These are phyloP conservation scores for Catagonus wagneri DNA, from an alignment of 2,113 vertebrate species.

Conservation along the genomic window DNA sequence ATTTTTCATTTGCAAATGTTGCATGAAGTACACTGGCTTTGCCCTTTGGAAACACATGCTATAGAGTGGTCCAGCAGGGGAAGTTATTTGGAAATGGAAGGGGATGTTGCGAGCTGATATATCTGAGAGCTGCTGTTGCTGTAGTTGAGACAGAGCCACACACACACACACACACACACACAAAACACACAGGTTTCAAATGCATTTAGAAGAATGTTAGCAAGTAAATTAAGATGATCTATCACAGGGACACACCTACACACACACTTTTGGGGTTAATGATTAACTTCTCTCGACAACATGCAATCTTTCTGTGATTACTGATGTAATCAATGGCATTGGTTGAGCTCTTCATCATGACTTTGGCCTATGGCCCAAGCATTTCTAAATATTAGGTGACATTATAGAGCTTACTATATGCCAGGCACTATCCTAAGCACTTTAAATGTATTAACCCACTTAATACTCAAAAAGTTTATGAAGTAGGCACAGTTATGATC, in stretches of 20 bases:
- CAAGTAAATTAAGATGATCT: neutral
- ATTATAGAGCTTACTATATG: neutral
- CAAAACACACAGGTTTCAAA: neutral
- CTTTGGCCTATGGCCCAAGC: neutral
- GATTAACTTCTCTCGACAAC: neutral
- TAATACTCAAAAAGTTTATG: neutral
- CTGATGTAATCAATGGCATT: neutral
- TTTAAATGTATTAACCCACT: neutral
- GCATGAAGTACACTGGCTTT: constrained; percentile 33
- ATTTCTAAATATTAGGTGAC: constrained; percentile 1
- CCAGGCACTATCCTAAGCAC: neutral
- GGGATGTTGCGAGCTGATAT: constrained; percentile 76
- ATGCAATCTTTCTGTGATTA: neutral
- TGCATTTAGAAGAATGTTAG: neutral
- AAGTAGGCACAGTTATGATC: neutral
- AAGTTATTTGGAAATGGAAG: constrained; percentile 85
- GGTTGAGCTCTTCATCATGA: neutral
- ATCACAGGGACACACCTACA: neutral
- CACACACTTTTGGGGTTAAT: neutral
- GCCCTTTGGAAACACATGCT: constrained; percentile 69
- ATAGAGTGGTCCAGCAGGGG: constrained; percentile 64
- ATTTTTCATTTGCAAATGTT: constrained; percentile 75
- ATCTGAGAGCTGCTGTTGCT: neutral
- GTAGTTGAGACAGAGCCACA: neutral
- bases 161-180: neutral